Percentiles rank a stretch among this genome's conserved stretches.
phyloP scores from a whole-genome alignment of 1,140 invertebrate genomes.

The Vollenhovia emeryi region DNA sequence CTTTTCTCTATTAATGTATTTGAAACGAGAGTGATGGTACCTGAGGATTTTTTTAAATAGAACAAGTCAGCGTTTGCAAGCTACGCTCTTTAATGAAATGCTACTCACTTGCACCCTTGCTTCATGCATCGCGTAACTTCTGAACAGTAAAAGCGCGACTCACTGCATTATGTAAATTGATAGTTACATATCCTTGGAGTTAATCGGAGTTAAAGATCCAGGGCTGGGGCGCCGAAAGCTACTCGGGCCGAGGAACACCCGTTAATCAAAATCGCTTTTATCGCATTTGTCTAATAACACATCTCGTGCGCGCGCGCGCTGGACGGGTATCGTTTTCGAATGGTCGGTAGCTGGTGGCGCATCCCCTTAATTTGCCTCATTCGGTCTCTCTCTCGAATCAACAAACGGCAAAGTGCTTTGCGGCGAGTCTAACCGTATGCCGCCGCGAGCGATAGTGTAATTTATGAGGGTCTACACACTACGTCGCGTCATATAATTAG shows the following conservation, averaged over 20 bases:
- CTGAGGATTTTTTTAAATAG: conserved; percentile 4
- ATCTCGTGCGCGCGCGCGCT: not conserved
- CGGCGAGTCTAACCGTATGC: conserved; percentile 30
- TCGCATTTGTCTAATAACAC: conserved; percentile 46
- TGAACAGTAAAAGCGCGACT: conserved; percentile 46
- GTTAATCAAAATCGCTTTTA: conserved; percentile 35
- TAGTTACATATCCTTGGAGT: conserved; percentile 44
- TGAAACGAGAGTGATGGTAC: not conserved
- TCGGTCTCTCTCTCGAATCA: conserved; percentile 28
- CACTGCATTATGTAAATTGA: conserved; percentile 51
- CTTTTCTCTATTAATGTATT: not conserved
- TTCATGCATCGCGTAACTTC: conserved; percentile 55
- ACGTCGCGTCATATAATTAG: conserved; percentile 57
- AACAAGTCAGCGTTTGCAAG: not conserved
- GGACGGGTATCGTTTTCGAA: conserved; percentile 37
- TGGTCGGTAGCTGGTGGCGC: conserved; percentile 1
- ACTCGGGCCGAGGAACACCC: not conserved
- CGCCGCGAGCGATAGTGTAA: conserved; percentile 51
- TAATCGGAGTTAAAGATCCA: conserved; percentile 48
- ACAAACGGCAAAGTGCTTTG: conserved; percentile 33
- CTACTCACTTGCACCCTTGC: conserved; percentile 42
- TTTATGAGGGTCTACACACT: conserved; percentile 25
- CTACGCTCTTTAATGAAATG: conserved; percentile 6
- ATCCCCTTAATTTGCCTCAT: conserved; percentile 39
- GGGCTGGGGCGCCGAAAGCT: not conserved